Conservation (phyloP, 1,140 invertebrate genomes). For the Zaprionus gabonicus region DNA sequence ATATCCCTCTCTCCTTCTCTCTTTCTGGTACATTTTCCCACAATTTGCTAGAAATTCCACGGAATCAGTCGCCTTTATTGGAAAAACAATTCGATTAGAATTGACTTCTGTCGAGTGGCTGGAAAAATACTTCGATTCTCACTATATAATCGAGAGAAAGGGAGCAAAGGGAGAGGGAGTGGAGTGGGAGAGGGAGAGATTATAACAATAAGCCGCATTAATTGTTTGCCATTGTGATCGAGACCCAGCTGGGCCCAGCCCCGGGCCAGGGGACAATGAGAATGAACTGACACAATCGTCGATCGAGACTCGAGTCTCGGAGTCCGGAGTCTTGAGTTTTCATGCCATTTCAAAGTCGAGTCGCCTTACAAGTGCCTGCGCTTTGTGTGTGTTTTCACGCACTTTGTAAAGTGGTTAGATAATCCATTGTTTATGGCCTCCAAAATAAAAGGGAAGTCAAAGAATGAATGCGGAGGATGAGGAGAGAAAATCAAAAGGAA, state of each 20-base stretch:
- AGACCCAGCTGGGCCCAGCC: conserved; percentile 27
- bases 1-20: not conserved
- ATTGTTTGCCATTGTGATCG: conserved; percentile 73
- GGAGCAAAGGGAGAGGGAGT: not conserved
- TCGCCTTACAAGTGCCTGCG: conserved; percentile 44
- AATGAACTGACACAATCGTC: conserved; percentile 45
- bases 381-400: conserved; percentile 64
- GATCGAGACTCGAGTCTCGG: conserved; percentile 12
- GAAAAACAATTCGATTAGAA: conserved; percentile 81
- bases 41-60: conserved; percentile 66
- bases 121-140: conserved; percentile 20
- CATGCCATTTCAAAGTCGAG: conserved; percentile 57
- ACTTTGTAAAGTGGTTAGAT: conserved; percentile 78
- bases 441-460: conserved; percentile 21
- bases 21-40: conserved; percentile 54
- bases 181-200: conserved; percentile 38
- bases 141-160: not conserved
- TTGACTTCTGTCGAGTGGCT: conserved; percentile 79
- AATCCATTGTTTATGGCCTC: conserved; percentile 77
- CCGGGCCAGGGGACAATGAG: conserved; percentile 53
- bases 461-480: not conserved
- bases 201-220: conserved; percentile 75
- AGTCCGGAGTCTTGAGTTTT: conserved; percentile 1
- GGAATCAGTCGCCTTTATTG: conserved; percentile 62
- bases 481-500: conserved; percentile 33